Evolutionary conservation across 2,797 vertebrate genomes (phyloP).

Genomic region (Phaenicophaeus curvirostris): DNA sequence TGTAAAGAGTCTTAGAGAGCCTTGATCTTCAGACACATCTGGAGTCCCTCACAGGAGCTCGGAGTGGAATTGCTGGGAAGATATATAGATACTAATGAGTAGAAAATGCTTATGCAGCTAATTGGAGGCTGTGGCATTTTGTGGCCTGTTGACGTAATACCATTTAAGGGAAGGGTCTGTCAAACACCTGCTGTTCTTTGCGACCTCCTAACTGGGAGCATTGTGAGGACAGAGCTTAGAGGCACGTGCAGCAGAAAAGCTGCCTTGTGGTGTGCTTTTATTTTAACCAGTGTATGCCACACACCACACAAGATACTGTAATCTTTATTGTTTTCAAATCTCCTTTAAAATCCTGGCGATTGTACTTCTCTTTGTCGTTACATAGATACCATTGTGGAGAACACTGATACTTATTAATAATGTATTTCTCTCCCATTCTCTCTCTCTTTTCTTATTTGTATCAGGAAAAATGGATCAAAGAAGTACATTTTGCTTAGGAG

Average conservation of each 20-base stretch:
- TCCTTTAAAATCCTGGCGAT: neutral
- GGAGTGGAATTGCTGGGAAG: neutral
- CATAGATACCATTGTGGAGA: neutral
- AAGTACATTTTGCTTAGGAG: neutral
- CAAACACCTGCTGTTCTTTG: conserved; percentile 56
- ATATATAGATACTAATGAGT: neutral
- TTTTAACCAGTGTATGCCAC: neutral
- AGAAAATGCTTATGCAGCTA: conserved; percentile 47
- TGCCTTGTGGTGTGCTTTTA: conserved; percentile 28
- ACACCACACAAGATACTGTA: neutral
- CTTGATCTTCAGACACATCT: conserved; percentile 12
- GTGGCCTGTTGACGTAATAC: conserved; percentile 3
- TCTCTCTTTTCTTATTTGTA: neutral
- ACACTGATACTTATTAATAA: neutral
- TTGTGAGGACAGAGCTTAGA: neutral
- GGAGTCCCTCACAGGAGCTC: neutral
- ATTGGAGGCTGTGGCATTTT: conserved; percentile 7
- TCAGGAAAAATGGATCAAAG: conserved; percentile 8
- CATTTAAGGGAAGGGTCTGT: conserved; percentile 56
- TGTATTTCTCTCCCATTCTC: neutral
- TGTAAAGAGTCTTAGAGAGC: neutral
- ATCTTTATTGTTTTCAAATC: neutral
- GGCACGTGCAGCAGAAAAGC: conserved; percentile 10
- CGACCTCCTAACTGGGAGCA: conserved; percentile 15
- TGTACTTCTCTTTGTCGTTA: neutral